Conservation (phyloP, 2,797 vertebrate genomes). For the Rallus crepitans region DNA sequence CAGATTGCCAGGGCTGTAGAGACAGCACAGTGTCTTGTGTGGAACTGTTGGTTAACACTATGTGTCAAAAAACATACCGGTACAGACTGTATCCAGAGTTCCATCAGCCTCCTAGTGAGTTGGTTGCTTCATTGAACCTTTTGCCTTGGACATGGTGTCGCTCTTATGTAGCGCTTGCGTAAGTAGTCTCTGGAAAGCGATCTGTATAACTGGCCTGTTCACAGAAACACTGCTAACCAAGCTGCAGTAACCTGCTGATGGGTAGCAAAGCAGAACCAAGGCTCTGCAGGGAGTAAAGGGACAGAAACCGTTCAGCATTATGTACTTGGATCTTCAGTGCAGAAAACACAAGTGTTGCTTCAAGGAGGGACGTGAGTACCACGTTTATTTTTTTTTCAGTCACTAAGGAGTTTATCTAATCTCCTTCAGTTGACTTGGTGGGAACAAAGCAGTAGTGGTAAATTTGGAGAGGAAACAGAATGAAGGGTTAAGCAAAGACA, state of each 20-base stretch:
- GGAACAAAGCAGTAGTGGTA: neutral
- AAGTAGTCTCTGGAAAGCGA: neutral
- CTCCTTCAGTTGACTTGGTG: neutral
- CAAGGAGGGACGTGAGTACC: neutral
- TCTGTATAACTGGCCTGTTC: neutral
- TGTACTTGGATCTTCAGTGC: fast-evolving
- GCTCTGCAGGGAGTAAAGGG: neutral
- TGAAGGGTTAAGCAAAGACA: neutral
- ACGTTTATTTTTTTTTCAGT: neutral
- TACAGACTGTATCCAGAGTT: neutral
- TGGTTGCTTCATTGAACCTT: neutral
- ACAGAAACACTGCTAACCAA: neutral
- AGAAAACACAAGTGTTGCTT: neutral
- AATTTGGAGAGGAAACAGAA: neutral
- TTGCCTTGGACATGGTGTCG: neutral
- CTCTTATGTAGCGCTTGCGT: fast-evolving
- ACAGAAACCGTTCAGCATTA: neutral
- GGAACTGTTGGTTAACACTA: neutral
- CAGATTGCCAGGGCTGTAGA: neutral
- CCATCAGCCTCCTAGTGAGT: neutral
- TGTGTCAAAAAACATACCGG: neutral
- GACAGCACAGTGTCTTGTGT: neutral
- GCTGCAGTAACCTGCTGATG: neutral
- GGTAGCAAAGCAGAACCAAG: neutral
- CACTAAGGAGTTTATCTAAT: neutral